Percentiles rank a stretch among this genome's conserved stretches.
Conservation (phyloP, 1,140 invertebrate genomes). For the Oryctes rhinoceros region DNA sequence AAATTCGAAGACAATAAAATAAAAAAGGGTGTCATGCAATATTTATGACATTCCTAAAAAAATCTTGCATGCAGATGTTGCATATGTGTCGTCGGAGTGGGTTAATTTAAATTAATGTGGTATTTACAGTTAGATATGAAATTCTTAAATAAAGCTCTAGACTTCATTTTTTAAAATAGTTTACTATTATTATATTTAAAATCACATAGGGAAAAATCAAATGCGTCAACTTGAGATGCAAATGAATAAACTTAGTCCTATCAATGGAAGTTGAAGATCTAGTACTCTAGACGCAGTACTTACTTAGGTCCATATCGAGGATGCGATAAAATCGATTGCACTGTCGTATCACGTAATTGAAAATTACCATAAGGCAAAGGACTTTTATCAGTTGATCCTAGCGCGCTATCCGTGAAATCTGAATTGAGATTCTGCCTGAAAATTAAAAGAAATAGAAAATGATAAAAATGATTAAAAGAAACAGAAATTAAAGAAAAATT, state of each 20-base stretch:
- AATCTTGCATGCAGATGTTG: background rate
- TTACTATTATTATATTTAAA: no score
- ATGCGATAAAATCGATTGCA: slow-evolving; percentile 92
- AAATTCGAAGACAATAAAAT: no score
- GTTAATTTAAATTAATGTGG: no score
- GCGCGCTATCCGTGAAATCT: slow-evolving; percentile 91
- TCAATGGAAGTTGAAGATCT: no score
- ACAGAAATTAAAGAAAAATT: background rate
- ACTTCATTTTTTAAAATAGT: no score
- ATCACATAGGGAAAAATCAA: no score
- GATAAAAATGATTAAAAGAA: slow-evolving; percentile 35
- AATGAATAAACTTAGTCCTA: no score
- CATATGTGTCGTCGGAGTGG: background rate
- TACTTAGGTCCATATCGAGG: slow-evolving; percentile 87
- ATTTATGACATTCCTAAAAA: background rate
- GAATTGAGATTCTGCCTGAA: slow-evolving; percentile 92
- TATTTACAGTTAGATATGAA: no score
- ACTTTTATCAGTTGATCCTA: slow-evolving; percentile 89
- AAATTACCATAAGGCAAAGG: slow-evolving; percentile 93
- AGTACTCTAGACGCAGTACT: slow-evolving; percentile 54
- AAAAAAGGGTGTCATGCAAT: no score
- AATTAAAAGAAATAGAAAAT: no score
- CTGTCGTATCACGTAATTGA: slow-evolving; percentile 89
- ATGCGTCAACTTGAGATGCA: no score
- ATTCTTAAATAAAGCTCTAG: no score